A percentile compares a stretch with the other conserved stretches of the same genome.
Conservation (phyloP, 2,113 vertebrate species). For the Gorsachius goisagi region DNA sequence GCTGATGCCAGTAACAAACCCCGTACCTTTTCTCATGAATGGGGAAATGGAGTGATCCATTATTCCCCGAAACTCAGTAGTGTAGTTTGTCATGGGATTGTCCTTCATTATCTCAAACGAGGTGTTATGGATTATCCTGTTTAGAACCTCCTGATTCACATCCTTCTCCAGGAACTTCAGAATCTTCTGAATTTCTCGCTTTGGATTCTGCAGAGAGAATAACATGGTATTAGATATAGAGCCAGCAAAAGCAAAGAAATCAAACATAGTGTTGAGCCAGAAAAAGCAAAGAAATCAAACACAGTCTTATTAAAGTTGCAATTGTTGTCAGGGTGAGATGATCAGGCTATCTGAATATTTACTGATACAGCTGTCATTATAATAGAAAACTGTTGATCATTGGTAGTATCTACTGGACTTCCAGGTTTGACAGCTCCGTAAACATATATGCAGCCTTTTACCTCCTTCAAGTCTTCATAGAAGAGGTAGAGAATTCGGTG, state of each 20-base stretch:
- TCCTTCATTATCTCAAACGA: conserved; percentile 72
- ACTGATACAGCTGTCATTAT: neutral
- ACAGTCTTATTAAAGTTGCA: neutral
- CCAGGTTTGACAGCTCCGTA: neutral
- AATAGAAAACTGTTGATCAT: neutral
- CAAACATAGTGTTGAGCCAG: neutral
- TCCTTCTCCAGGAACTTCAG: conserved; percentile 65
- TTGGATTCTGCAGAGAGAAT: conserved; percentile 57
- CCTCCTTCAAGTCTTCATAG: conserved; percentile 80
- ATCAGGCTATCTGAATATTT: neutral
- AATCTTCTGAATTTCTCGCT: conserved; percentile 63
- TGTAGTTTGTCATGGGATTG: conserved; percentile 70
- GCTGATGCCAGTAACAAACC: neutral
- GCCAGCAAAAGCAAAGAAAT: neutral
- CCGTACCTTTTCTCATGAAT: conserved; percentile 75
- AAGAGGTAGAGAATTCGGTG: conserved; percentile 77
- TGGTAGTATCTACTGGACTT: neutral
- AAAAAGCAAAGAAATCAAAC: neutral
- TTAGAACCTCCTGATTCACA: conserved; percentile 4
- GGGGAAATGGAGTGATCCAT: conserved; percentile 52
- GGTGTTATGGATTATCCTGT: conserved; percentile 57
- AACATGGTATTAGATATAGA: neutral
- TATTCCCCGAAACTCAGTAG: neutral
- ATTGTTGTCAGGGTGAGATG: neutral
- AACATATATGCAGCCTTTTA: conserved; percentile 2